Evolutionary conservation across 1,140 invertebrate species (phyloP), one percentile per base, ranked within the genome.

Genomic region (Drosophila hydei): DNA sequence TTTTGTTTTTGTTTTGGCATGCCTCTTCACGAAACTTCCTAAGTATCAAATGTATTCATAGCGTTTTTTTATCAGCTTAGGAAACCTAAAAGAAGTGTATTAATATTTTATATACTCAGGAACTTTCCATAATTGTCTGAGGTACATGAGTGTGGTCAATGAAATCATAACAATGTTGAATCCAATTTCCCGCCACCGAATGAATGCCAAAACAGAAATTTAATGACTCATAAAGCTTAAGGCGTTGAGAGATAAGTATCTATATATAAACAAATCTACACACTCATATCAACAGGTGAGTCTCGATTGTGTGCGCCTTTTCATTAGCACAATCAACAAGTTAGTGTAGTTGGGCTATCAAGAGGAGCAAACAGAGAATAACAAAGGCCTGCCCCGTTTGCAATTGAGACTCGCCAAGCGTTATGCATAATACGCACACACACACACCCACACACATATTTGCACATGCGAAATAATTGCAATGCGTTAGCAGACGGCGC

Each of bases 321-420:
- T 62, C 65, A 61, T 69, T 69, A 69, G 48, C 68, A 71, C 52
- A 25, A 64, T 70, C 60, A 50, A 55, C 45, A 56, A 33, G 43
- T 33, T 47, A n/a, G 48, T 54, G 33, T 33, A 33, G 61, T 7
- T 25, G 19, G 18, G 19, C 30, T 56, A 48, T 56, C 30, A 27
- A 23, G 27, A 21, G 23, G 30, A 67, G 42, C 33, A 67, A 59
- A 50, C 63, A 59, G 30, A 58, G 27, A 36, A 47, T 42, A 48
- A 18, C 14, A 38, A 47, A 36, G 19, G 42, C 30, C 18, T 23
- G 52, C 25, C 7, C 18, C n/a, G 52, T 43, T 42, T 30, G 16
- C 4, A 45, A 30, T 55, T 11, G 19, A 23, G 7, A 14, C 19
- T 50, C 4, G 14, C 19, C 16, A 56, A 42, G 21, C 19, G 11